These are phyloP conservation scores for Dicaeum eximium DNA, from an alignment of 2,113 vertebrate genomes.

Conservation along the genomic window DNA sequence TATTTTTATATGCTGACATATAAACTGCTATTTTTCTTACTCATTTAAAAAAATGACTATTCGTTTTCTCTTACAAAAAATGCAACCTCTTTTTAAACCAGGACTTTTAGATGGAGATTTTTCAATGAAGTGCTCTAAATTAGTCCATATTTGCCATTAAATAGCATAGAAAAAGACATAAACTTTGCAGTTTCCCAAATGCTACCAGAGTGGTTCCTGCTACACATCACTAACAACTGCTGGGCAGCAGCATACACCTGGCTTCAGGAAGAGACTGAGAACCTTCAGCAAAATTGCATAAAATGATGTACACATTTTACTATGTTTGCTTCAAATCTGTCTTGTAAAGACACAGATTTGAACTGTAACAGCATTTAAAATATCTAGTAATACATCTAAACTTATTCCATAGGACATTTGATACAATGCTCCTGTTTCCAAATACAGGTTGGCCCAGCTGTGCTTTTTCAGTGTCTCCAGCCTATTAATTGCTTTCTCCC, in stretches of 20 bases:
- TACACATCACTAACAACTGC: not conserved
- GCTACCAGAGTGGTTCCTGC: not conserved
- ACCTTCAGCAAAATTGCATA: not conserved
- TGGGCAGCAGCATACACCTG: not conserved
- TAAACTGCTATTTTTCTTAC: not conserved
- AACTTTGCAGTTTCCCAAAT: not conserved
- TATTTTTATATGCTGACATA: not conserved
- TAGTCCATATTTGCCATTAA: not conserved
- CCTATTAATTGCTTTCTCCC: not conserved
- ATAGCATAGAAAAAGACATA: not conserved
- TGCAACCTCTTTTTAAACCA: not conserved
- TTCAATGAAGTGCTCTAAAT: not conserved
- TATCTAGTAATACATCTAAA: not conserved
- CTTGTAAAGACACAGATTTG: not conserved
- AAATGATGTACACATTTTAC: not conserved
- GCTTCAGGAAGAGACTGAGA: not conserved
- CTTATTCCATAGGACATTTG: not conserved
- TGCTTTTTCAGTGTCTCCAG: not conserved
- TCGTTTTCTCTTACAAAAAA: not conserved
- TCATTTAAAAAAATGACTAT: not conserved
- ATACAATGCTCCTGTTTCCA: not conserved
- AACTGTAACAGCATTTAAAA: not conserved
- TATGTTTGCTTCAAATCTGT: not conserved
- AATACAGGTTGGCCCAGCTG: not conserved
- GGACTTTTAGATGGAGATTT: not conserved